Evolutionary conservation across 2,113 vertebrate genomes (phyloP).

Genomic region (Eidolon helvum): DNA sequence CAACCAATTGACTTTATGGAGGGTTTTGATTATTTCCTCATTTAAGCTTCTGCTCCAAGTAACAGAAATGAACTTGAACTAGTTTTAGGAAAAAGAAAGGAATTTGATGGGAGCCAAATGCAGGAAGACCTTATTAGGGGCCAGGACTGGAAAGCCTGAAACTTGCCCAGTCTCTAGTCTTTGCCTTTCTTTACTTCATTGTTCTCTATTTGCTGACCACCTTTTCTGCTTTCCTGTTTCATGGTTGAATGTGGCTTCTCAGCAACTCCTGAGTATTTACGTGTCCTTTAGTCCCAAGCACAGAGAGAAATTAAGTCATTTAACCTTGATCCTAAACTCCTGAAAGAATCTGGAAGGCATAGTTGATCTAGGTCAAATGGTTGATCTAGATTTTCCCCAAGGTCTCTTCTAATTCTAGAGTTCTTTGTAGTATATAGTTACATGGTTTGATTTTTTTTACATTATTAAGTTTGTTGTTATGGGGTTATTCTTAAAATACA

Average conservation of each 20-base stretch:
- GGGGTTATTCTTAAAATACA: background rate
- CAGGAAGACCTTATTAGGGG: slow-evolving; percentile 33
- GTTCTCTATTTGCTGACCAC: background rate
- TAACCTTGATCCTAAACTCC: background rate
- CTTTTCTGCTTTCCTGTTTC: background rate
- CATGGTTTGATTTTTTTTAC: slow-evolving; percentile 13
- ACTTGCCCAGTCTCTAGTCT: background rate
- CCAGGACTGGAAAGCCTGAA: background rate
- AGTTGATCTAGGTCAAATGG: background rate
- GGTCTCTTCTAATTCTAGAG: background rate
- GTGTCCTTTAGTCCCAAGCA: background rate
- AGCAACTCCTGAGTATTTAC: background rate
- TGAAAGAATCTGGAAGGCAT: background rate
- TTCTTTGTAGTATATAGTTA: background rate
- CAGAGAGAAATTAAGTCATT: background rate
- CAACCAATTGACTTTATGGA: background rate
- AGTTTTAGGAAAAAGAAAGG: slow-evolving; percentile 24
- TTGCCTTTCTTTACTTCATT: background rate
- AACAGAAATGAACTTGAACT: slow-evolving; percentile 31
- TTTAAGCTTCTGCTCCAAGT: slow-evolving; percentile 38
- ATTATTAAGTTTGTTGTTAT: slow-evolving; percentile 2
- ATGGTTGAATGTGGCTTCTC: background rate
- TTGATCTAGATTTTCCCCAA: background rate
- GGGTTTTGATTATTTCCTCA: slow-evolving; percentile 9
- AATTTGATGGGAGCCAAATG: background rate